Conservation (phyloP, 2,888 invertebrate species). For the Melitaea athalia region DNA sequence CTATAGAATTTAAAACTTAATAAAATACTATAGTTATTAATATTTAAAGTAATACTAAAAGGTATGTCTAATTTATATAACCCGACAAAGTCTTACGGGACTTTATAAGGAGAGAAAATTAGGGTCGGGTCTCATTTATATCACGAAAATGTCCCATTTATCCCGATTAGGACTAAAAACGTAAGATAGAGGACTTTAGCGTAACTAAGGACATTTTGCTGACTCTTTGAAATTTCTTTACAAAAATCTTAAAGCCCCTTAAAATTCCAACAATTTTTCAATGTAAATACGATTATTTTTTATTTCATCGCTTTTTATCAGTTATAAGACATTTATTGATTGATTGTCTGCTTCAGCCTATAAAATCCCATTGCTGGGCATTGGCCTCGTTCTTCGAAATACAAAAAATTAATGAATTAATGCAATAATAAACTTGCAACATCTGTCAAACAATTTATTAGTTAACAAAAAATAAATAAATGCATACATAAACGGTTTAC, state of each 20-base stretch:
- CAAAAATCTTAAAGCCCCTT: conserved; percentile 8
- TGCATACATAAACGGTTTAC: neutral
- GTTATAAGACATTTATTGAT: neutral
- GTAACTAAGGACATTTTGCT: conserved; percentile 29
- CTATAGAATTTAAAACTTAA: neutral
- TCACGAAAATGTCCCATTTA: conserved; percentile 38
- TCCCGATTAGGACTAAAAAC: conserved; percentile 31
- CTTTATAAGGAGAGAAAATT: conserved; percentile 37
- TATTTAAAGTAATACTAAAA: neutral
- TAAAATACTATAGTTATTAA: neutral
- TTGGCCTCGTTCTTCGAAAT: no score
- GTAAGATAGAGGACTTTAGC: conserved; percentile 30
- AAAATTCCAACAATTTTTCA: neutral
- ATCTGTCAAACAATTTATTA: no score
- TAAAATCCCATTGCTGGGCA: no score
- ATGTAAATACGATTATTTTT: neutral
- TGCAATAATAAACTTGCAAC: no score
- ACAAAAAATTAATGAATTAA: no score
- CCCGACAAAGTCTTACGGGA: conserved; percentile 23
- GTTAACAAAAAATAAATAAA: neutral
- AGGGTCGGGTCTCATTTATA: conserved; percentile 37
- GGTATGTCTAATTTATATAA: conserved; percentile 22
- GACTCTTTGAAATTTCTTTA: conserved; percentile 25
- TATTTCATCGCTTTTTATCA: neutral
- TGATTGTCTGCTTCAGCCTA: no score